Evolutionary conservation across 2,888 invertebrate species (phyloP).

Genomic region (Stenodema calcarata): DNA sequence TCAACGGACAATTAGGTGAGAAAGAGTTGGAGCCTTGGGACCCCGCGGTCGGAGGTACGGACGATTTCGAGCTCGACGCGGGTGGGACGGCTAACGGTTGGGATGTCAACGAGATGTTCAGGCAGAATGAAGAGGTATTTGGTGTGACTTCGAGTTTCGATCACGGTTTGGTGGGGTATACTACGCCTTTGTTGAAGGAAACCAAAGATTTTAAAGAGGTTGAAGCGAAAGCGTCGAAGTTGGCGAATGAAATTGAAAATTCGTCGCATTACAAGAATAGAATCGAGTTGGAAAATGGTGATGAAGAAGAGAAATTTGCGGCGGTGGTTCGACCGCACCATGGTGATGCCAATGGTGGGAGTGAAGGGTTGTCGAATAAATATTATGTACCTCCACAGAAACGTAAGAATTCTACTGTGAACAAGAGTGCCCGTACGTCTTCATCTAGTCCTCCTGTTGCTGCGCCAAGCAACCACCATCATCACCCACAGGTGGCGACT

Average conservation of each 20-base stretch:
- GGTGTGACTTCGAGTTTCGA: conserved; percentile 93
- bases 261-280: conserved; percentile 76
- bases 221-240: conserved; percentile 83
- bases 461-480: background rate
- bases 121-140: conserved; percentile 88
- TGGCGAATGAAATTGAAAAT: conserved; percentile 92
- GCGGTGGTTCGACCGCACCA: conserved; percentile 69
- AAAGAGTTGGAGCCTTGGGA: conserved; percentile 93
- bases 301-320: conserved; percentile 85
- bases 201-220: conserved; percentile 80
- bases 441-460: conserved; percentile 6
- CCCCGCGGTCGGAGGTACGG: conserved; percentile 63
- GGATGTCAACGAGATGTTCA: conserved; percentile 97
- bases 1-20: conserved; percentile 79
- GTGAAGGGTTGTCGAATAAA: conserved; percentile 55
- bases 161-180: conserved; percentile 89
- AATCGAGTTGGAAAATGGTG: conserved; percentile 91
- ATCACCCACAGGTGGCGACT: background rate
- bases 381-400: conserved; percentile 78
- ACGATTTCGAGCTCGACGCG: conserved; percentile 72
- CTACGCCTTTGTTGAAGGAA: conserved; percentile 84
- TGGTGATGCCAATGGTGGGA: conserved; percentile 25
- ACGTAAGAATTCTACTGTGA: conserved; percentile 66
- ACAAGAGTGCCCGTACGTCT: conserved; percentile 48
- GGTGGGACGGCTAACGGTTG: conserved; percentile 87